Base-by-base conservation (phyloP, 2,888 invertebrate species). In the Apodemia hepburni region DNA sequence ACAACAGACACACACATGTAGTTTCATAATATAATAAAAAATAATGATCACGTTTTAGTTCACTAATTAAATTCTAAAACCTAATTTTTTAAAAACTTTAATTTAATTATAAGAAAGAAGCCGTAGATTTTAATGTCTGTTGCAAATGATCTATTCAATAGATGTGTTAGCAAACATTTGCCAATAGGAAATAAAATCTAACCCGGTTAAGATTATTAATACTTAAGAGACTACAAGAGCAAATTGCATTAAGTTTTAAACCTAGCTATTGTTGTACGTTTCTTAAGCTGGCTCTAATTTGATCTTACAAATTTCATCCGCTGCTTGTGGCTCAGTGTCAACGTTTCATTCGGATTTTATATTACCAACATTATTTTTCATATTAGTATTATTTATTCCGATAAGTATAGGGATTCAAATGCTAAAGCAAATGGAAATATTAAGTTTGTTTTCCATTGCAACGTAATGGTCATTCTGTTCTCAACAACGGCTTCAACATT, bases 311-410 rank as follows among this genome's bases (percentile, higher is more conserved):
- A 87, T 85, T 85, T 84, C 82, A 81, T 79, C 76, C 75, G 77
- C 69, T 75, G 79, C 81, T 80, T 71, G 80, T 75, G 79, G 85
- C 85, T 85, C 82, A 84, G 80, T 85, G 86, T 86, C 86, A 84
- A 83, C 85, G 82, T 86, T 87, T 85, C 86, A 82, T 84, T 84
- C 78, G 83, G 86, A 85, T 85, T 85, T 84, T 78, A 77, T 65
- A 74, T 72, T 73, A 75, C 83, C 71, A 81, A 71, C 62, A 61
- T 73, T 67, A 54, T n/a, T 47, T 29, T 76, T 60, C 76, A 35
- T 42, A 15, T 66, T 22, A 0, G 1, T n/a, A 62, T 51, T 45
- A 27, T 62, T 69, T 69, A 81, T 72, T 66, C 4, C 1, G 33
- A 2, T 45, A 0, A 1, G 0, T 0, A 61, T 75, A 82, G 68